Base-by-base conservation (phyloP, 1,140 invertebrate genomes). In the Drosophila littoralis region DNA sequence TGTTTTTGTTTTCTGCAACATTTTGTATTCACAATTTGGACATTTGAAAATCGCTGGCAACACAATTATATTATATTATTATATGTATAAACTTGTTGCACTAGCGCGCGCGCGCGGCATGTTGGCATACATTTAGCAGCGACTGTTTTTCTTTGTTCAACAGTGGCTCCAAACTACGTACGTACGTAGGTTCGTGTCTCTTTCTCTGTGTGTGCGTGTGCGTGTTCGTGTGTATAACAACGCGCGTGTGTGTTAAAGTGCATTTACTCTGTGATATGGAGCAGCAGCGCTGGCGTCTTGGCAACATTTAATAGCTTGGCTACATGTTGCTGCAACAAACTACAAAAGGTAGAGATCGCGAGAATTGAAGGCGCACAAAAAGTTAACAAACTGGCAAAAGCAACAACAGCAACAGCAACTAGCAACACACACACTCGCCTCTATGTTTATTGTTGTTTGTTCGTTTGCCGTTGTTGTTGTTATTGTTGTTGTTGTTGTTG, bases 101-200 rank as follows among this genome's bases (percentile, higher is more conserved):
- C 77, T 2, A 28, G 22, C 2, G 22, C 4, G 81, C 81, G 63
- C 67, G 73, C 81, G 81, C 81, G 68, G 63, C 81, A 64, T 66
- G 61, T 71, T 78, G 70, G 66, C 82, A 73, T 76, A 81, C 81
- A 66, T 83, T 59, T 83, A 74, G 75, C 64, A 61, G 55, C 43
- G 51, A 76, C 70, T 73, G 73, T 77, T 83, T 73, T 79, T 66
- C 84, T 83, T 88, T 88, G 77, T 83, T 88, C 48, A 66, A 79
- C 48, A 72, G 61, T 60, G 48, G 66, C 66, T 65, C 54, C 42
- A 57, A 75, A 58, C 8, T n/a, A 15, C 50, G 43, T 50, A 15
- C 22, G 60, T 58, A 36, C n/a, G 50, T 22, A 28, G 28, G 12
- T 52, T 36, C 35, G 48, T 36, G 2, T 51, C 36, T 13, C 22